Percentiles rank a stretch among this genome's conserved stretches.
Evolutionary conservation across 2,113 vertebrate genomes (phyloP).

Genomic region (Mustela lutreola): DNA sequence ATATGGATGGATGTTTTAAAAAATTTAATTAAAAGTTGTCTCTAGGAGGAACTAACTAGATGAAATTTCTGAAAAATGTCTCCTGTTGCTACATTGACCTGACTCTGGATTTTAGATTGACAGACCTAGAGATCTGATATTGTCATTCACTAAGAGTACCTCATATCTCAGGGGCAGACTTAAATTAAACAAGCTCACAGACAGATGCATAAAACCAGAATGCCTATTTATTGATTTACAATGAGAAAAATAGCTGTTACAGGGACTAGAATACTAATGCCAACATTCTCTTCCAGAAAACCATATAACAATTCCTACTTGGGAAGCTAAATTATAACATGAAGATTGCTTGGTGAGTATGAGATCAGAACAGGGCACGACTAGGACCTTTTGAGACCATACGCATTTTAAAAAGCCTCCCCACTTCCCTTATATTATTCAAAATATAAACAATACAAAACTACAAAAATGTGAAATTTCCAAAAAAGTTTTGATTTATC

Average conservation of each 20-base stretch:
- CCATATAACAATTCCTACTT: not conserved
- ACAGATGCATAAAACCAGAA: slow-evolving; percentile 19
- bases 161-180: slow-evolving; percentile 35
- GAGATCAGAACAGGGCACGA: slow-evolving; percentile 24
- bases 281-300: slow-evolving; percentile 12
- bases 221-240: slow-evolving; percentile 63
- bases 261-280: slow-evolving; percentile 53
- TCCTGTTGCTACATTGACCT: not conserved
- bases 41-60: not conserved
- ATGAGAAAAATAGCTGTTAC: slow-evolving; percentile 47
- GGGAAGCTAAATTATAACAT: not conserved
- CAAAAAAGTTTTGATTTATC: not conserved
- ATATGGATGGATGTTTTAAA: not conserved
- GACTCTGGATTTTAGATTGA: not conserved
- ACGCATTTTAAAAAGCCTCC: slow-evolving; percentile 15
- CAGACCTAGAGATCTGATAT: not conserved
- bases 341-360: not conserved
- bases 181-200: slow-evolving; percentile 60
- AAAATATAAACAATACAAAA: slow-evolving; percentile 44
- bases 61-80: not conserved
- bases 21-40: slow-evolving; percentile 37
- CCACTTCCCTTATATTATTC: not conserved
- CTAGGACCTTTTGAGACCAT: not conserved
- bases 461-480: slow-evolving; percentile 3
- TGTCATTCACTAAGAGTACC: not conserved